Evolutionary conservation across 2,113 vertebrate genomes (phyloP).

Genomic region (Austrofundulus limnaeus): DNA sequence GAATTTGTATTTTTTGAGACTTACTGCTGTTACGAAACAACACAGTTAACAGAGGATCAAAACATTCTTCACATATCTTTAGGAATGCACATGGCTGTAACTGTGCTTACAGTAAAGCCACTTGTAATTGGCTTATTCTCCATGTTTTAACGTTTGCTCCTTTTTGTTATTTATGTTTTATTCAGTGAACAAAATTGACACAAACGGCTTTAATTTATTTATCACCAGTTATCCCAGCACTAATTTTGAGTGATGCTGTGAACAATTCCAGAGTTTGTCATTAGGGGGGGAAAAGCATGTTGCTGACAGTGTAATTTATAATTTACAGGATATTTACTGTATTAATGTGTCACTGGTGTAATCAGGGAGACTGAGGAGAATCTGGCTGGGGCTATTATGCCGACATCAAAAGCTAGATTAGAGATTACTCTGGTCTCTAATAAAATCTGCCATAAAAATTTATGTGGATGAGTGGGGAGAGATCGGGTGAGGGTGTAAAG

Average conservation of each 20-base stretch:
- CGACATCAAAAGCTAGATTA: slow-evolving; percentile 28
- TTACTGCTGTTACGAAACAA: too few relatives aligned
- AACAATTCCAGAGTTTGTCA: slow-evolving; percentile 30
- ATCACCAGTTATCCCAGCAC: slow-evolving; percentile 23
- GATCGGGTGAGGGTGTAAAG: background rate
- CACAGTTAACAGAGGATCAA: too few relatives aligned
- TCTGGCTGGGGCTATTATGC: slow-evolving; percentile 27
- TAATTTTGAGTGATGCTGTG: slow-evolving; percentile 30
- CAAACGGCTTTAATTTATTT: slow-evolving; percentile 43
- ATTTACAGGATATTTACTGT: slow-evolving; percentile 57
- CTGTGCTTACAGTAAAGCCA: too few relatives aligned
- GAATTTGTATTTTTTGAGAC: too few relatives aligned
- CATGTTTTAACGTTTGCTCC: background rate
- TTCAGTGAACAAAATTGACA: slow-evolving; percentile 29
- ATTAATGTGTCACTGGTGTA: slow-evolving; percentile 42
- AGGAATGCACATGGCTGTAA: too few relatives aligned
- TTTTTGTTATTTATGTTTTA: slow-evolving; percentile 33
- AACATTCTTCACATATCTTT: too few relatives aligned
- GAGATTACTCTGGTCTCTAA: slow-evolving; percentile 23
- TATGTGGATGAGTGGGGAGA: background rate
- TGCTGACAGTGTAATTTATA: slow-evolving; percentile 58
- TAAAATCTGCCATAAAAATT: slow-evolving; percentile 26
- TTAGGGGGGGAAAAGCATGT: slow-evolving; percentile 32
- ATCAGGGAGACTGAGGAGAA: slow-evolving; percentile 44
- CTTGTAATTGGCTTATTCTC: slow-evolving; percentile 7